Evolutionary conservation across 2,888 invertebrate genomes (phyloP).

Genomic region (Folsomia candida): DNA sequence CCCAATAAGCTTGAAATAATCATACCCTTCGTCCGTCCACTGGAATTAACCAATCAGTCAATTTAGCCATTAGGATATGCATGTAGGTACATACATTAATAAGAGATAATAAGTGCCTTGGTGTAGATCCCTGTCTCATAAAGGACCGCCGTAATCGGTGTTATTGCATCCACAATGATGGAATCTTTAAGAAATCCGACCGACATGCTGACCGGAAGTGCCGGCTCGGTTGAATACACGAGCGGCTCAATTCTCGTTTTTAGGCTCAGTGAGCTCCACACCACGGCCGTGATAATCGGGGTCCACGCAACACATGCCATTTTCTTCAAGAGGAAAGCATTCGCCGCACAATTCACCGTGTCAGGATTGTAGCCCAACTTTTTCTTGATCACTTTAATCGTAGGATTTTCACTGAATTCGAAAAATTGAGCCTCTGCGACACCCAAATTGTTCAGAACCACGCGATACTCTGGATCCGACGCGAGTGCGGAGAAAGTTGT

Average conservation of each 20-base stretch:
- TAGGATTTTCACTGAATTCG: slow-evolving; percentile 6
- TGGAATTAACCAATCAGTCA: background rate
- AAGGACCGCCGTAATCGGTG: slow-evolving; percentile 14
- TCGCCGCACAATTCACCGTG: background rate
- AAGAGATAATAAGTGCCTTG: background rate
- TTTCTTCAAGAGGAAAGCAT: background rate
- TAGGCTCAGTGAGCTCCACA: slow-evolving; percentile 15
- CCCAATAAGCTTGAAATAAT: background rate
- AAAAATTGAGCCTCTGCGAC: slow-evolving; percentile 23
- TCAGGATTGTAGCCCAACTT: slow-evolving; percentile 7
- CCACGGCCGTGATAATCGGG: background rate
- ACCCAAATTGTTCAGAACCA: slow-evolving; percentile 23
- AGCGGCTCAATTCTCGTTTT: slow-evolving; percentile 24
- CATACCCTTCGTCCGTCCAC: background rate
- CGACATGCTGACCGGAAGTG: slow-evolving; percentile 32
- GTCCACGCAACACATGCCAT: slow-evolving; percentile 14
- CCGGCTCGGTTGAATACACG: slow-evolving; percentile 20
- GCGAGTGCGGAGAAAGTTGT: slow-evolving; percentile 13
- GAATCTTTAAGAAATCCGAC: slow-evolving; percentile 36
- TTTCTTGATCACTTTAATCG: slow-evolving; percentile 12
- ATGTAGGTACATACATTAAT: background rate
- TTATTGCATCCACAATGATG: slow-evolving; percentile 31
- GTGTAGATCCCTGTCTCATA: slow-evolving; percentile 27
- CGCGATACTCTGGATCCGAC: slow-evolving; percentile 2
- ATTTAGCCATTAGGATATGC: background rate